Base-by-base conservation (phyloP, 1,140 invertebrate genomes). In the Trichonephila clavipes region DNA sequence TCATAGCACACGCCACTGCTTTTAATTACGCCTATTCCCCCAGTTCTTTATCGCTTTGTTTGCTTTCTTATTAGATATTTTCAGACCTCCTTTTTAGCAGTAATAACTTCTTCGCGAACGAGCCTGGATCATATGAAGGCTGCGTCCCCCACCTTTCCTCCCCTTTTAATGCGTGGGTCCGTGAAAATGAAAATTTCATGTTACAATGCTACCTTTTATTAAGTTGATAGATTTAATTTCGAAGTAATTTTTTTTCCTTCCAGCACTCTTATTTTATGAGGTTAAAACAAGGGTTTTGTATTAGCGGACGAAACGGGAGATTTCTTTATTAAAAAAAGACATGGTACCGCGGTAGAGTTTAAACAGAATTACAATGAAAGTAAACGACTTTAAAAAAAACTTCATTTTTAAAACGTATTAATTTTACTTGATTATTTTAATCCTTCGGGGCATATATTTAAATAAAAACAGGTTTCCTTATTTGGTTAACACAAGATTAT, bases 1-100 rank as follows among this genome's bases (percentile, higher is more conserved):
- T 40, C 18, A 14, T 21, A 19, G 8, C 59, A 34, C 34, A 21
- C 66, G 18, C 34, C 7, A 66, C 34, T 89, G 88, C 88, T 72
- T 89, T 89, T 89, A 89, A 89, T 89, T 89, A 89, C 64, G 66
- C 19, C 28, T 66, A 88, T 85, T 58, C 86, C 83, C 24, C 66
- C 40, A 72, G 44, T 12, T 59, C 24, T 88, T 88, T 88, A 88
- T 88, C 51, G 66, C 88, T 72, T 72, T 89, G 88, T 72, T 88
- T 40, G 34, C 44, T 89, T 89, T 89, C 62, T 89, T 89, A 89
- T 89, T 89, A 89, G 66, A 72, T 69, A 34, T 72, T 89, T 89
- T 72, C 61, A 8, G 66, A 44, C 21, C 28, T 58, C 66, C 28
- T 89, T 89, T 87, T 51, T 89, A 88, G 86, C 66, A 24, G 88